Base-by-base conservation (phyloP, 2,113 vertebrate genomes). In the Mormoops blainvillei region DNA sequence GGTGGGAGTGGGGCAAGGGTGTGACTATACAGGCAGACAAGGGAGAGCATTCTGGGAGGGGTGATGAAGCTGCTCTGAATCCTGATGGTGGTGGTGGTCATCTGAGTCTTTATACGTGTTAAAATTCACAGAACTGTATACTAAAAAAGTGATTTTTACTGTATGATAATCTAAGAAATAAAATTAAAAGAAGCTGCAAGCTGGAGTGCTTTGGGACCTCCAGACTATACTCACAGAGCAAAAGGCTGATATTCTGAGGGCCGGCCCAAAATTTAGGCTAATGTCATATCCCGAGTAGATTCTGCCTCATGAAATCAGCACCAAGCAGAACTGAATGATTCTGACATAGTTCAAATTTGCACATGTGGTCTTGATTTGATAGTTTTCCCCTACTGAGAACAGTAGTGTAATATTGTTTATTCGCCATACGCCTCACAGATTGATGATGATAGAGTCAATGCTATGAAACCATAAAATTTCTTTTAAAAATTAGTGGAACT, bases 201-300 rank as follows among this genome's bases (percentile, higher is more conserved):
- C 31, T 52, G 45, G 43, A 84, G 16, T 43, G 28, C 10, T 81
- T 43, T 41, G 8, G 19, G 41, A 71, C 6, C 13, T 77, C 74
- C 20, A 58, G 41, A 56, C 12, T 80, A 7, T 4, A 33, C 7
- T 70, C 43, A 50, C 26, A 71, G 20, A 67, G 58, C 71, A 43
- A 73, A 86, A 81, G 73, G 52, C 54, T 92, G 56, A 43, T 65
- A n/a, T 24, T 41, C 24, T 31, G 48, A 87, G 43, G 28, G 28
- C n/a, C 61, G 80, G 77, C 22, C 54, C 77, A 95, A 87, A 78
- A 74, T 80, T 95, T 88, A 93, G 19, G 87, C 31, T 74, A 52
- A 93, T 93, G 38, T 58, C 31, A 41, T 19, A 50, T 2, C 67
- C 33, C 31, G 24, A 70, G 33, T 63, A 67, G 45, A 70, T 95